Evolutionary conservation across 2,113 vertebrate species (phyloP), one percentile per base, ranked within the genome.

Genomic region (Oophaga pumilio): DNA sequence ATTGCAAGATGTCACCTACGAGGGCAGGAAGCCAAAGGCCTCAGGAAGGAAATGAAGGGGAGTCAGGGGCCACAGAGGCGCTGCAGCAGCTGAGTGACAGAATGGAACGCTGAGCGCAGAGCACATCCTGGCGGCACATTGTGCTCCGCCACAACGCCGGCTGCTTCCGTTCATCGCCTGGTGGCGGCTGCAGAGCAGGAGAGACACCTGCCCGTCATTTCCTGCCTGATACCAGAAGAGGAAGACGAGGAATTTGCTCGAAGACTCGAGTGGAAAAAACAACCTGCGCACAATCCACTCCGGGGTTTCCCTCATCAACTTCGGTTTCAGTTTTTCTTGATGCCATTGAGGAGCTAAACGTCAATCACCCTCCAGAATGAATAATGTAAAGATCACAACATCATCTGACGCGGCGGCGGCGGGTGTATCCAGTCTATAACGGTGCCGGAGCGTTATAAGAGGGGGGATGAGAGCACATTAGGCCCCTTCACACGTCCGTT

Each of bases 11-110:
- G 8, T 76, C 28, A 33, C 60, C 60, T 64, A 10, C 12, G 53
- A 59, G 53, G 53, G 49, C 33, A 82, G 79, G 79, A 64, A 82
- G 43, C 10, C 20, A 66, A 18, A 11, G 28, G 20, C 59, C 79
- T 8, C 62, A 82, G 80, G 80, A 82, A 82, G 80, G 80, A 81
- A 62, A 57, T 33, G 13, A 13, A 62, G 59, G 20, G 79, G 79
- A 22, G 79, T 52, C 43, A 8, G 73, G 77, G 17, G 77, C 15
- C n/a, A 43, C 20, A 15, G 52, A 53, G 76, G 57, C 12, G 13
- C 18, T 26, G 12, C 24, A 78, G 76, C 50, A 56, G 76, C 26
- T 64, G 79, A 81, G 20, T 81, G 79, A 81, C 79, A 57, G n/a
- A 82, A 20, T 82, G 79, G 79, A 82, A 82, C 20, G 20, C 33